Conservation (phyloP, 1,140 invertebrate genomes). For the Geopemphigus sp. region DNA sequence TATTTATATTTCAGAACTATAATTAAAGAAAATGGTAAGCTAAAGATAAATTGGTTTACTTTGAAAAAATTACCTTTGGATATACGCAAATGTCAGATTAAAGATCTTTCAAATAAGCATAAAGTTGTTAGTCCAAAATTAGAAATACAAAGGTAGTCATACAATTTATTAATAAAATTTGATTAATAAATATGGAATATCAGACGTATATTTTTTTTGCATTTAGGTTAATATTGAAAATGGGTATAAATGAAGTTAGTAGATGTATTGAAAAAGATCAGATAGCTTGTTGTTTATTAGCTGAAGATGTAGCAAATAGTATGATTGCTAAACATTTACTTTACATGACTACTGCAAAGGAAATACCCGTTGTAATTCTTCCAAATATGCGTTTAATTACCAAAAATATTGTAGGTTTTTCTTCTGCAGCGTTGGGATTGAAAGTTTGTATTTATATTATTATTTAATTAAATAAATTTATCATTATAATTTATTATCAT, state of each 20-base stretch:
- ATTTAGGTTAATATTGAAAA: slow-evolving; percentile 25
- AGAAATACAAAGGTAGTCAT: slow-evolving; percentile 33
- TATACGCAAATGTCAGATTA: slow-evolving; percentile 32
- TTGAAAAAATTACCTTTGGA: slow-evolving; percentile 41
- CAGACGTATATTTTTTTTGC: not conserved
- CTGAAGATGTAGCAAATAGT: slow-evolving; percentile 36
- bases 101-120: slow-evolving; percentile 19
- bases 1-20: slow-evolving; percentile 27
- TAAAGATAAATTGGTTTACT: slow-evolving; percentile 35
- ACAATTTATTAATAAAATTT: not conserved
- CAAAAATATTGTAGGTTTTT: slow-evolving; percentile 30
- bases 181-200: not conserved
- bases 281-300: slow-evolving; percentile 35
- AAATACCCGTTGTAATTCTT: slow-evolving; percentile 25
- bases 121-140: slow-evolving; percentile 6
- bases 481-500: not conserved
- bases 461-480: not conserved
- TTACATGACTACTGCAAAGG: slow-evolving; percentile 18
- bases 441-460: slow-evolving; percentile 8
- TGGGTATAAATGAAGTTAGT: slow-evolving; percentile 44
- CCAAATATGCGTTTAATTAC: slow-evolving; percentile 13
- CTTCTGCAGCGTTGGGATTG: slow-evolving; percentile 22
- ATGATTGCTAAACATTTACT: slow-evolving; percentile 34
- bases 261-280: slow-evolving; percentile 40
- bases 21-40: slow-evolving; percentile 34